A percentile compares a stretch with the other conserved stretches of the same genome.
Evolutionary conservation across 1,140 invertebrate species (phyloP).

Genomic region (Manduca sexta): DNA sequence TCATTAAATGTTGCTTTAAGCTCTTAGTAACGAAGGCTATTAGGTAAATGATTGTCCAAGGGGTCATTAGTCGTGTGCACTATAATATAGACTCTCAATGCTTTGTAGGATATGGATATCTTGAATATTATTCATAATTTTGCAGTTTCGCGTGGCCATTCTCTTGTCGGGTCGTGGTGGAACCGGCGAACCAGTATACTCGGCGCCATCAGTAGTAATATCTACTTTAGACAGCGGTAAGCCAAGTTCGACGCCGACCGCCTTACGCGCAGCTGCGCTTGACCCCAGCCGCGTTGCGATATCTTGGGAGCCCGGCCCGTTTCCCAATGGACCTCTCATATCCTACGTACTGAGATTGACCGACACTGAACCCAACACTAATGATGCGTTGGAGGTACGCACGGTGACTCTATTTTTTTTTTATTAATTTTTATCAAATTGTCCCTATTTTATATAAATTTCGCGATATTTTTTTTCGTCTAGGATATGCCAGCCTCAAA

Average conservation of each 20-base stretch:
- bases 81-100: too few relatives aligned
- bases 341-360: conserved; percentile 85
- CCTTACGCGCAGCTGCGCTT: conserved; percentile 84
- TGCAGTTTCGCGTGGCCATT: conserved; percentile 88
- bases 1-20: too few relatives aligned
- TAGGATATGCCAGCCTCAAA: conserved; percentile 84
- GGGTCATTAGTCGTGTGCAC: too few relatives aligned
- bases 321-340: conserved; percentile 89
- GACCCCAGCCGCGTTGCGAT: conserved; percentile 89
- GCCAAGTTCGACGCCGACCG: conserved; percentile 81
- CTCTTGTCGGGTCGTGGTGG: conserved; percentile 76
- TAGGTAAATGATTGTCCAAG: too few relatives aligned
- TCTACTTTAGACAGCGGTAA: conserved; percentile 82
- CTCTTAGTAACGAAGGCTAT: too few relatives aligned
- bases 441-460: too few relatives aligned
- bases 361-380: conserved; percentile 74
- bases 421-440: background rate
- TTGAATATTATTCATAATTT: background rate
- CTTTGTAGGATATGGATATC: too few relatives aligned
- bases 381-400: conserved; percentile 78
- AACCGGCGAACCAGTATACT: conserved; percentile 82
- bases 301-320: conserved; percentile 89
- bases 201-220: conserved; percentile 86
- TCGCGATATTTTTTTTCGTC: too few relatives aligned
- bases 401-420: background rate